Base-by-base conservation (phyloP, 2,888 invertebrate species). In the Drosophila prostipennis region DNA sequence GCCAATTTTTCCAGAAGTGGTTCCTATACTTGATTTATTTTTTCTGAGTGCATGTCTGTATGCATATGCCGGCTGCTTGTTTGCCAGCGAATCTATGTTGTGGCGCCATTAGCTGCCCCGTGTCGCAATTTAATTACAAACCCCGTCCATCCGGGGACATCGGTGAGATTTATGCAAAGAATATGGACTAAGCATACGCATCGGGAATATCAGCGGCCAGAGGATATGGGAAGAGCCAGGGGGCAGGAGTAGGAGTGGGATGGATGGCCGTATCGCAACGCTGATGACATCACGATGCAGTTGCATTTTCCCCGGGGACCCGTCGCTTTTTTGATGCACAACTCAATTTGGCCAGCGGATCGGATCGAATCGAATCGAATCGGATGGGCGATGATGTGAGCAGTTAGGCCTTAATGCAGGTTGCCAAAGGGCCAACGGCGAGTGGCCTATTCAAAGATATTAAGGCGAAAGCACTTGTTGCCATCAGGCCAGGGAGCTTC, bases 61-160 rank as follows among this genome's bases (percentile, higher is more conserved):
- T 56, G 57, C 63, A 72, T 72, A 55, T 56, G 51, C 60, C 49
- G 55, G 37, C 53, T 72, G 74, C 70, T 67, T 73, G 73, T 58
- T 82, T 74, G 76, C 79, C 78, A 75, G 74, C 69, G 72, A 74
- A 87, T 80, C 84, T 88, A 84, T 84, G 80, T 79, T 80, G 76
- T 87, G 87, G 87, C 87, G 87, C 87, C 87, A 87, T 75, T 81
- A 77, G 80, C 79, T 81, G 73, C 78, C 77, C 79, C 80, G 87
- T 86, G 80, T 88, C 80, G 84, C 80, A 77, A 87, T 88, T 85
- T 79, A 87, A 84, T 87, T 87, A 82, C 88, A 80, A 80, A 82
- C 60, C 69, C 69, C 64, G 69, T 68, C 72, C 74, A 64, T 49
- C 53, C 51, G 70, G 43, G 65, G 78, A 76, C 77, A 74, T 76